Evolutionary conservation across 1,140 invertebrate species (phyloP).

Genomic region (Oppia nitens): DNA sequence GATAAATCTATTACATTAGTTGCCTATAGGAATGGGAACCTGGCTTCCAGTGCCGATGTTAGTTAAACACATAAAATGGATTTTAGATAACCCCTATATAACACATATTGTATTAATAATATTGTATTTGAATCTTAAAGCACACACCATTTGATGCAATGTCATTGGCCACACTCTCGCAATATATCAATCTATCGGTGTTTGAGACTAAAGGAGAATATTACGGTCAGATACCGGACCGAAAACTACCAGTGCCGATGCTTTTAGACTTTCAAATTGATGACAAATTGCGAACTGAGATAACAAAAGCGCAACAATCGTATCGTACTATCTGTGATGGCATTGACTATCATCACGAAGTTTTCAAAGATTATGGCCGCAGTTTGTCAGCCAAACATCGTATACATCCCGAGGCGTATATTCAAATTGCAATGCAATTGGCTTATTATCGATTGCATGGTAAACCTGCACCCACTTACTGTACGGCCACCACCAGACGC

Average conservation of each 20-base stretch:
- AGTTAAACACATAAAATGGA: slow-evolving; percentile 19
- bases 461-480: slow-evolving; percentile 33
- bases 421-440: slow-evolving; percentile 45
- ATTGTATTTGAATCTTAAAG: slow-evolving; percentile 24
- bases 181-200: slow-evolving; percentile 25
- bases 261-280: slow-evolving; percentile 26
- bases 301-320: slow-evolving; percentile 20
- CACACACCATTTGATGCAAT: slow-evolving; percentile 40
- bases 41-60: slow-evolving; percentile 30
- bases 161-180: slow-evolving; percentile 30
- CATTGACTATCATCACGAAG: slow-evolving; percentile 17
- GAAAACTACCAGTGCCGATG: slow-evolving; percentile 23
- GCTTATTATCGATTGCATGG: slow-evolving; percentile 38
- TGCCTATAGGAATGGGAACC: slow-evolving; percentile 34
- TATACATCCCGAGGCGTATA: slow-evolving; percentile 42
- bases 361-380: slow-evolving; percentile 38
- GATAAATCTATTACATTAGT: slow-evolving; percentile 35
- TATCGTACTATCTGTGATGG: slow-evolving; percentile 11
- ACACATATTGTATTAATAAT: too few relatives aligned
- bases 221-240: slow-evolving; percentile 23
- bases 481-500: slow-evolving; percentile 34
- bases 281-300: slow-evolving; percentile 13
- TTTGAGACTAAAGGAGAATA: slow-evolving; percentile 26
- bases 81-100: slow-evolving; percentile 3
- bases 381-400: slow-evolving; percentile 31